Evolutionary conservation across 2,113 vertebrate genomes (phyloP).

Genomic region (Lampris megalopsis): DNA sequence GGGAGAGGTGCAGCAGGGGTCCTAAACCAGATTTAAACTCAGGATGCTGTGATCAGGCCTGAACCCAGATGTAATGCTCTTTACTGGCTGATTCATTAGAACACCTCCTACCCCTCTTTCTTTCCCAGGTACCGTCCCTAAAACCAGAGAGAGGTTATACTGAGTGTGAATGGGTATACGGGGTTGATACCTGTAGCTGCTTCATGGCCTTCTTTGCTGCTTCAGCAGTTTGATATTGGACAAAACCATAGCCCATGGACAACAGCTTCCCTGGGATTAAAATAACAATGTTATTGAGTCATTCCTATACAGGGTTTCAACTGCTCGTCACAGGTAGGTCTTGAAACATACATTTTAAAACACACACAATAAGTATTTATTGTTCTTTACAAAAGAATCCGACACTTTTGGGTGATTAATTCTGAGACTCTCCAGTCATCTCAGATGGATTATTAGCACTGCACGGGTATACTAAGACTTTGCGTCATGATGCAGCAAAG

Average conservation of each 20-base stretch:
- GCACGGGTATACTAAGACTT: no score
- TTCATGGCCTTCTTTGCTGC: slow-evolving; percentile 92
- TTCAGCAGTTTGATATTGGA: slow-evolving; percentile 90
- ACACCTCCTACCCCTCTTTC: not conserved
- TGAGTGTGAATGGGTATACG: not conserved
- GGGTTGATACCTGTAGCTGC: slow-evolving; percentile 87
- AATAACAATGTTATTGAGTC: not conserved
- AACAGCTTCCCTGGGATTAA: slow-evolving; percentile 83
- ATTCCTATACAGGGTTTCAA: no score
- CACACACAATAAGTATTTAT: not conserved
- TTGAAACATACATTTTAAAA: no score
- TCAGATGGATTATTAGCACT: no score
- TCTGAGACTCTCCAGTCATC: no score
- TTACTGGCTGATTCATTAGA: no score
- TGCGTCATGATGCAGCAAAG: no score
- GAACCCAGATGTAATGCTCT: no score
- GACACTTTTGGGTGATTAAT: not conserved
- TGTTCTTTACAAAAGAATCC: not conserved
- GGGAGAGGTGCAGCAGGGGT: no score
- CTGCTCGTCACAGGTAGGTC: no score
- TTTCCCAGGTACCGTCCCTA: not conserved
- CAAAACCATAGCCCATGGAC: slow-evolving; percentile 97
- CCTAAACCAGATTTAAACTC: no score
- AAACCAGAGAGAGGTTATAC: not conserved
- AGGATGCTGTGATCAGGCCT: no score